Evolutionary conservation across 2,888 invertebrate species (phyloP).

Genomic region (Carcina quercana): DNA sequence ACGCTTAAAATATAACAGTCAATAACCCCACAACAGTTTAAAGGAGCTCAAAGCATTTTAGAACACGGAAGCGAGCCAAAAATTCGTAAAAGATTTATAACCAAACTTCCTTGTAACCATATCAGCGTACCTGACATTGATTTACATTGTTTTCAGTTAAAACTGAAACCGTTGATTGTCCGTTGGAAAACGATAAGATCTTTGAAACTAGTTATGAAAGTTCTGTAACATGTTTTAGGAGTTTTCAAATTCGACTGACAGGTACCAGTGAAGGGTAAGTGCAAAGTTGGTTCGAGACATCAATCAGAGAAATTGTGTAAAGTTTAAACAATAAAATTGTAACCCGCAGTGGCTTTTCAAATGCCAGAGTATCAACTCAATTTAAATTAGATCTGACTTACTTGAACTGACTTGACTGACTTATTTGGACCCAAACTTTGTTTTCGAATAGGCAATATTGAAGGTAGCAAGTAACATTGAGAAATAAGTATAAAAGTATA

Average conservation of each 20-base stretch:
- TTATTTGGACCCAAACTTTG: too few species aligned
- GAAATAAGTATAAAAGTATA: too few species aligned
- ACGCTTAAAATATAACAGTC: too few species aligned
- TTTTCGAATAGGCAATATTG: too few species aligned
- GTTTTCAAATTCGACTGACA: constrained; percentile 9
- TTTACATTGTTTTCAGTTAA: constrained; percentile 28
- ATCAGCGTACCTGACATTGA: constrained; percentile 26
- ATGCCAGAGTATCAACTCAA: too few species aligned
- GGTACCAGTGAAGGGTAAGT: constrained; percentile 6
- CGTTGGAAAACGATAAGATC: constrained; percentile 16
- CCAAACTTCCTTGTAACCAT: constrained; percentile 19
- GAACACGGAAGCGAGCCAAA: constrained; percentile 20
- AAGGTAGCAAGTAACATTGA: too few species aligned
- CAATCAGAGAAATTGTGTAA: too few species aligned
- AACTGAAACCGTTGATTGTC: constrained; percentile 19
- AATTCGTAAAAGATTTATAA: constrained; percentile 26
- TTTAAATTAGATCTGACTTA: too few species aligned
- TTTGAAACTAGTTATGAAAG: constrained; percentile 15
- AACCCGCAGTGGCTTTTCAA: too few species aligned
- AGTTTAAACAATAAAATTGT: too few species aligned
- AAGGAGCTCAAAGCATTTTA: constrained; percentile 8
- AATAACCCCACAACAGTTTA: constrained; percentile 14
- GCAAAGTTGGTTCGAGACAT: constrained; percentile 3
- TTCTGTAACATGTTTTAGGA: constrained; percentile 10
- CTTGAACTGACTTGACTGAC: too few species aligned